Percentiles rank a stretch among this genome's conserved stretches.
These are phyloP conservation scores for Gymnosoma rotundatum DNA, from an alignment of 2,888 invertebrate species.

Conservation along the genomic window DNA sequence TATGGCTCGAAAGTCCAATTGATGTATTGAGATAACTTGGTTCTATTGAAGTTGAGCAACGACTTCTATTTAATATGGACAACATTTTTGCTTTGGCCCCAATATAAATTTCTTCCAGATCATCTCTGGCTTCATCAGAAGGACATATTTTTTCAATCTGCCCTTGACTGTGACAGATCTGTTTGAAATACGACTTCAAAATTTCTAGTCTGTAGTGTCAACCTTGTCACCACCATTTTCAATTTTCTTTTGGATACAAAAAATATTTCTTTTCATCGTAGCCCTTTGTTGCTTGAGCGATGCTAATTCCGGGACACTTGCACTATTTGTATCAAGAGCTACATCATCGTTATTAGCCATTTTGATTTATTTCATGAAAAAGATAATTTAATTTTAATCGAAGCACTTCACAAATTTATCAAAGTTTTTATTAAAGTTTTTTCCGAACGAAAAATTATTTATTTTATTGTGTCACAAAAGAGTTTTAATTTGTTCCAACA, in stretches of 20 bases:
- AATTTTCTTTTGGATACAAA: slow-evolving; percentile 39
- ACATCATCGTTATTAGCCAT: neutral
- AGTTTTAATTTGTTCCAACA: neutral
- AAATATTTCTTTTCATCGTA: slow-evolving; percentile 47
- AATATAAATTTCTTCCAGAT: slow-evolving; percentile 40
- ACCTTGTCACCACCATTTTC: slow-evolving; percentile 46
- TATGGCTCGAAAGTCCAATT: neutral
- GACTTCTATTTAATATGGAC: neutral
- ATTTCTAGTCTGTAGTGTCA: slow-evolving; percentile 55
- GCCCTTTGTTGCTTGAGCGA: slow-evolving; percentile 50
- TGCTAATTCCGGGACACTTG: neutral
- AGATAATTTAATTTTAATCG: too few species aligned
- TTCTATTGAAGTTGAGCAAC: neutral
- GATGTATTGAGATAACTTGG: slow-evolving; percentile 22
- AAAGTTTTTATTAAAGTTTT: too few species aligned
- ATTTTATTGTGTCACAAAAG: too few species aligned
- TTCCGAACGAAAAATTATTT: too few species aligned
- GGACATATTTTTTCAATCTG: too few species aligned
- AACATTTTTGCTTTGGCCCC: slow-evolving; percentile 28
- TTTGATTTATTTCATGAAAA: neutral
- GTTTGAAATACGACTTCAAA: slow-evolving; percentile 50
- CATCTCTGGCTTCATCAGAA: too few species aligned
- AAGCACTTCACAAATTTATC: too few species aligned
- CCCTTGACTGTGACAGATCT: slow-evolving; percentile 45
- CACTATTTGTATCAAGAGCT: neutral